A percentile compares a stretch with the other conserved stretches of the same genome.
phyloP scores from a whole-genome alignment of 2,797 vertebrate genomes.

The Dromococcyx pavoninus region DNA sequence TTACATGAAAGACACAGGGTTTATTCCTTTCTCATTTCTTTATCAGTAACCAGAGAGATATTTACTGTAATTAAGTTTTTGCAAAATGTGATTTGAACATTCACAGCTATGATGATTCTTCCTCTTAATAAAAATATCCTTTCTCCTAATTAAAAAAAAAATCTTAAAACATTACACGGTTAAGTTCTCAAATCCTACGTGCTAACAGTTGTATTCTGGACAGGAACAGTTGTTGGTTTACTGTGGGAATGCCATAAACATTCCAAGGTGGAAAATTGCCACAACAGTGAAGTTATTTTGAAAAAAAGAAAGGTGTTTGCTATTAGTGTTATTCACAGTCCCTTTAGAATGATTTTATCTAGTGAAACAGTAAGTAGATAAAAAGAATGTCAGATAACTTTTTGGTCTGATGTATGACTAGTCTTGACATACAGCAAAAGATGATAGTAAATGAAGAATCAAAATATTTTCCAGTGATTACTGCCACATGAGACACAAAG shows the following conservation, averaged over 20 bases:
- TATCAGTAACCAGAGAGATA: background rate
- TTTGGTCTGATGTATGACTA: background rate
- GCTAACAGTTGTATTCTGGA: background rate
- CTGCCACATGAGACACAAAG: background rate
- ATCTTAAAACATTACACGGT: background rate
- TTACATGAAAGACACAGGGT: background rate
- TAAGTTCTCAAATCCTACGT: background rate
- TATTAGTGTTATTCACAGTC: background rate
- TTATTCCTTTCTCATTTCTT: background rate
- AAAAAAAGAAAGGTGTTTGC: accelerated
- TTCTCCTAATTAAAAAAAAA: background rate
- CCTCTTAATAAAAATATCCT: background rate
- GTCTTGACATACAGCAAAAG: background rate
- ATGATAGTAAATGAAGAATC: background rate
- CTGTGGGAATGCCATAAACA: background rate
- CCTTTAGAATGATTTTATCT: background rate
- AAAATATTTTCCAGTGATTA: background rate
- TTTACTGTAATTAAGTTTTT: background rate
- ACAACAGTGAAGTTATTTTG: background rate
- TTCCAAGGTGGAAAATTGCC: background rate
- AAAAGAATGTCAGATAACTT: background rate
- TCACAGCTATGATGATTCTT: background rate
- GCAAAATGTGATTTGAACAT: background rate
- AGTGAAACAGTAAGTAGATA: background rate
- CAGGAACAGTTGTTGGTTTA: background rate